Percentiles rank a stretch among this genome's conserved stretches.
phyloP scores from a whole-genome alignment of 1,140 invertebrate genomes.

The Oryctes rhinoceros region DNA sequence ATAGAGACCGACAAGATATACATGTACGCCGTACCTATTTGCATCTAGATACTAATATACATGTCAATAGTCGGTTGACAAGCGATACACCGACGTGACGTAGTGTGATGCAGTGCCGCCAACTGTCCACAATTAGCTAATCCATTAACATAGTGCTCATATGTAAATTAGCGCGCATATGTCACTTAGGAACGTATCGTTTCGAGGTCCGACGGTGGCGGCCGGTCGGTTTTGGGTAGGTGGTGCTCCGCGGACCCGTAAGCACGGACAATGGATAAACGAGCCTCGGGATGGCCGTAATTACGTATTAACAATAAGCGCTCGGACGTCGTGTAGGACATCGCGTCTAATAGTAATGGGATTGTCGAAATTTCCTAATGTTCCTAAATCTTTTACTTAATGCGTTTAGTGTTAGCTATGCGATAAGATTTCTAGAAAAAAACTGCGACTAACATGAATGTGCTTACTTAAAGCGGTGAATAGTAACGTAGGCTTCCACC shows the following conservation, averaged over 20 bases:
- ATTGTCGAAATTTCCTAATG: background rate
- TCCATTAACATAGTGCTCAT: slow-evolving; percentile 55
- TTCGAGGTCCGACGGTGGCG: slow-evolving; percentile 1
- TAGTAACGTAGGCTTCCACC: too few relatives aligned
- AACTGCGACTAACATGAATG: background rate
- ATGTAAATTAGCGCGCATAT: slow-evolving; percentile 53
- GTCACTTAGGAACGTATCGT: slow-evolving; percentile 45
- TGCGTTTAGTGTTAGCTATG: background rate
- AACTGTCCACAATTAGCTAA: slow-evolving; percentile 56
- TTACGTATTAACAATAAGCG: background rate
- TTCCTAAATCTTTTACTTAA: background rate
- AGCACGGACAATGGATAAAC: background rate
- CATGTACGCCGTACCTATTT: slow-evolving; percentile 47
- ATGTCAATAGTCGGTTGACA: slow-evolving; percentile 55
- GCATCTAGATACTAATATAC: slow-evolving; percentile 54
- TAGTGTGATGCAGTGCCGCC: slow-evolving; percentile 52
- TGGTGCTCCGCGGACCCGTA: background rate
- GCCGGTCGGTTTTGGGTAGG: background rate
- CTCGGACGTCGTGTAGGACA: background rate
- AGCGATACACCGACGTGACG: slow-evolving; percentile 51
- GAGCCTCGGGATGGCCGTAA: background rate
- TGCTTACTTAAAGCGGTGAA: too few relatives aligned
- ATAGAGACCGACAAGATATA: slow-evolving; percentile 20
- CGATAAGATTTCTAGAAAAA: background rate
- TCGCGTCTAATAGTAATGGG: background rate